phyloP scores from a whole-genome alignment of 2,113 vertebrate species.

The cat (Felis catus) region DNA sequence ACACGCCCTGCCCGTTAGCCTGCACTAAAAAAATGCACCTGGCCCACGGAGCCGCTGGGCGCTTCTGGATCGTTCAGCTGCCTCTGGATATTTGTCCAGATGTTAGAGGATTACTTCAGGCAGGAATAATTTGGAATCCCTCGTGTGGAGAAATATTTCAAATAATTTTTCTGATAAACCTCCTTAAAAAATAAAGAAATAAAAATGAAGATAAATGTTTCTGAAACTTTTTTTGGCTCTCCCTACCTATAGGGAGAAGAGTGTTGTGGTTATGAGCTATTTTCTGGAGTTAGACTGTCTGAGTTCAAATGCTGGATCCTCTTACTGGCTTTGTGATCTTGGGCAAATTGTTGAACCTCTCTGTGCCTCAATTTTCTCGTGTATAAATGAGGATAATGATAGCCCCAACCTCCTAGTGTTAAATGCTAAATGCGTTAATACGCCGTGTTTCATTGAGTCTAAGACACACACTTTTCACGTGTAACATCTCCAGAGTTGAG shows the following conservation, averaged over 20 bases:
- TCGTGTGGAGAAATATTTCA: not conserved
- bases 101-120: not conserved
- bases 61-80: not conserved
- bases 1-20: not conserved
- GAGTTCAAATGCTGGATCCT: not conserved
- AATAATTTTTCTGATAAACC: not conserved
- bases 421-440: not conserved
- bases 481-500: not conserved
- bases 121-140: not conserved
- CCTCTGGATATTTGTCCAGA: not conserved
- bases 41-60: not conserved
- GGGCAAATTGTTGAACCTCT: not conserved
- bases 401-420: not conserved
- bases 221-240: not conserved
- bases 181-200: not conserved
- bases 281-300: not conserved
- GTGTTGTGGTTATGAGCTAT: not conserved
- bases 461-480: not conserved
- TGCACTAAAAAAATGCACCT: not conserved
- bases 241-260: not conserved
- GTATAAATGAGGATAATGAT: not conserved
- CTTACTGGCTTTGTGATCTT: not conserved
- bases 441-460: not conserved
- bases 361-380: not conserved
- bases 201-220: not conserved